Base-by-base conservation (phyloP, 2,797 vertebrate species). In the Esox lucius region DNA sequence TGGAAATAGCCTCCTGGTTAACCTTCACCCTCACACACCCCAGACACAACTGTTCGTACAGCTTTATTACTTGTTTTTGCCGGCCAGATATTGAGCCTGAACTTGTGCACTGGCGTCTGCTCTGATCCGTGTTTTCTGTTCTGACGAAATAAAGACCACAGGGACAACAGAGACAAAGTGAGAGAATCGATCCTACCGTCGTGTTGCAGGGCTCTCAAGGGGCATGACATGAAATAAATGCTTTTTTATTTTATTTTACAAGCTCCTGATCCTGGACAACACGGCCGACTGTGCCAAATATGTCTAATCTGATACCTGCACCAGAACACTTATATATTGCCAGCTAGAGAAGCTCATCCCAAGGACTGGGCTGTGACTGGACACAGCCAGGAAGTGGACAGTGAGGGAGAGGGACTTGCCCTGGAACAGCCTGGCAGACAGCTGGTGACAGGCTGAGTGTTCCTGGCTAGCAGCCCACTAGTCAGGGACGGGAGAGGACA, bases 401-500 rank as follows among this genome's bases (percentile, higher is more conserved):
- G 49, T n/a, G 53, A 22, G 33, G 35, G 35, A 24, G 53, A 26
- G 5, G 28, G 17, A 51, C 66, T 42, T 48, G 48, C 26, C 69
- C 69, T 70, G 69, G 69, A 33, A 33, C 69, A 70, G 69, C 26
- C 69, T 70, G 69, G 69, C 69, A 70, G 69, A 70, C 69, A 70
- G 69, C 48, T 70, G 69, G 49, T 62, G 53, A 61, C 70, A 62
- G 70, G 61, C 16, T 72, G 70, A 72, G 70, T 61, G 31, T 56
- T 61, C 70, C 70, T 59, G 70, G 70, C 53, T 24, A 4, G 12
- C 17, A 39, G 31, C 48, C 70, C 56, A 62, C 8, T 28, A 70
- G 17, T 61, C 70, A 72, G 70, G n/a, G 31, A 61, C 49, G 61
- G 31, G 33, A 61, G 31, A 39, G 28, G 48, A 59, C 51, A 31